Evolutionary conservation across 2,888 invertebrate genomes (phyloP), one percentile per base, ranked within the genome.

Genomic region (Alentia gelatinosa): DNA sequence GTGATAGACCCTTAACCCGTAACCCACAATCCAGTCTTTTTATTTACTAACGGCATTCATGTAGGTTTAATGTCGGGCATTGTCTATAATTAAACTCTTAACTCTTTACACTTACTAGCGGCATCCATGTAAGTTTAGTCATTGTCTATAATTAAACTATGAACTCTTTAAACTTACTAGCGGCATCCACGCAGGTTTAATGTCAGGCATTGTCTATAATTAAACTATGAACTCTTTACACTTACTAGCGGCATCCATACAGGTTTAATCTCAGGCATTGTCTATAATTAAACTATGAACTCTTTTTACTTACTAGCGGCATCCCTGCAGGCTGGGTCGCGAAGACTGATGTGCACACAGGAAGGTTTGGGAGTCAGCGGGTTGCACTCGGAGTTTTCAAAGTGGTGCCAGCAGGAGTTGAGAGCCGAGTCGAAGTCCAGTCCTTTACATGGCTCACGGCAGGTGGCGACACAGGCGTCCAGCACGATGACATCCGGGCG

Each of bases 381-480:
- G 75, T 75, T 75, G 26, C 75, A 75, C 15, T 75, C 75, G 4
- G 75, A 26, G 4, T 75, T 33, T 7, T 19, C 75, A 5, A 5
- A 3, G 26, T 75, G 75, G 37, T 75, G 75, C 75, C 75, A 75
- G 26, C 75, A 75, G 4, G 83, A 7, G 1, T 19, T 15, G 7
- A 4, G 19, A 0, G 9, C 7, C 15, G 1, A 7, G 42, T 83
- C 30, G 37, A 40, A 83, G 83, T 83, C 83, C 23, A 83, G 40
- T 83, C 83, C 83, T 26, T 40, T n/a, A 83, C 83, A 83, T 7
- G 83, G 83, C 7, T 83, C 39, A 23, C n/a, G 19, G 42, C 83
- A 83, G 42, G 83, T 40, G 39, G 83, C 83, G 23, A 83, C n/a
- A 42, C 83, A 83, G 9, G 9, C 83, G 23, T 83, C 83, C 42